Evolutionary conservation across 53 echinoderm and acorn worm species (phyloP).

Genomic region (Echinarachnius parma): DNA sequence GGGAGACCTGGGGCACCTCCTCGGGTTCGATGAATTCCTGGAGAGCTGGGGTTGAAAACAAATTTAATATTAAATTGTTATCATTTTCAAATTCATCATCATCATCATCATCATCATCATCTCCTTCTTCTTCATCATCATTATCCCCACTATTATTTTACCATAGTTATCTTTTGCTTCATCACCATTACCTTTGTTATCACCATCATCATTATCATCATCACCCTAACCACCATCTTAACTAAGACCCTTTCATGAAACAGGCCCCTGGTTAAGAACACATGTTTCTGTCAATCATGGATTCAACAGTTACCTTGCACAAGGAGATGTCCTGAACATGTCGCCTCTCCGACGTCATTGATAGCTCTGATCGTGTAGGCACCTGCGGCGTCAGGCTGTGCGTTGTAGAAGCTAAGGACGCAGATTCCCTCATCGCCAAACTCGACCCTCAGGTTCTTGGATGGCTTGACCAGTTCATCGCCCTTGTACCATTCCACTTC

Average conservation of each 20-base stretch:
- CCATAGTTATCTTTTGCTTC: no score
- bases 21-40: constrained; percentile 9
- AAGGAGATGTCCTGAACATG: constrained; percentile 61
- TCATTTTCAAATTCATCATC: no score
- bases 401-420: constrained; percentile 64
- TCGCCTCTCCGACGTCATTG: constrained; percentile 76
- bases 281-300: no score
- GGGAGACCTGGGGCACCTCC: constrained; percentile 48
- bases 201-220: no score
- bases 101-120: no score
- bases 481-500: constrained; percentile 89
- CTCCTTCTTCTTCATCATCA: no score
- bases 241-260: no score
- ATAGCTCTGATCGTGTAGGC: constrained; percentile 82
- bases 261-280: no score
- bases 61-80: no score
- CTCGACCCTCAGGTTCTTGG: constrained; percentile 70
- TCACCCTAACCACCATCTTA: no score
- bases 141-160: no score
- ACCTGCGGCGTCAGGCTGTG: constrained; percentile 47
- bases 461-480: constrained; percentile 55
- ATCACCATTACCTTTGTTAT: no score
- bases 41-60: constrained; percentile 9
- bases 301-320: constrained; percentile 66
- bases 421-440: constrained; percentile 80